Evolutionary conservation across 2,888 invertebrate species (phyloP).

Genomic region (Acleris holmiana): DNA sequence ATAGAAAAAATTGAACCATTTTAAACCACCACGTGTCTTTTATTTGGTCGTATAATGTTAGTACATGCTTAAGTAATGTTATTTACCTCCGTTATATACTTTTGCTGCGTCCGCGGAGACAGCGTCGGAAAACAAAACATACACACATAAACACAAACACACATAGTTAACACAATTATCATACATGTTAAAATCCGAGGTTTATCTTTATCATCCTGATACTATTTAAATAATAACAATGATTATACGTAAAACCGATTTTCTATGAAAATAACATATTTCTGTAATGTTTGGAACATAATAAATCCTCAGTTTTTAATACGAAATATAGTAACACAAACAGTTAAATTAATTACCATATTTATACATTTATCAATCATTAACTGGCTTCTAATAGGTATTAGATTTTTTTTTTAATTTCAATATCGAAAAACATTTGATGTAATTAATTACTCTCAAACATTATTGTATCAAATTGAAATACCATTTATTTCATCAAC

Average conservation of each 20-base stretch:
- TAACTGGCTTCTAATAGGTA: no score
- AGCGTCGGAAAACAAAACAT: slow-evolving; percentile 55
- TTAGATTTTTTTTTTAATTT: no score
- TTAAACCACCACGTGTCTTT: no score
- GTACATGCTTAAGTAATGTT: slow-evolving; percentile 27
- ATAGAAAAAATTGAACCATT: no score
- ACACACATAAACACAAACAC: slow-evolving; percentile 50
- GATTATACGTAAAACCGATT: not conserved
- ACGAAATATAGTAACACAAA: not conserved
- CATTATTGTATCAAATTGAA: no score
- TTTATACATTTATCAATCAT: no score
- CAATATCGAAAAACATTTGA: no score
- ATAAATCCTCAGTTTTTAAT: not conserved
- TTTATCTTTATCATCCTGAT: not conserved
- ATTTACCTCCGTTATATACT: slow-evolving; percentile 95
- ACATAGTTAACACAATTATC: slow-evolving; percentile 36
- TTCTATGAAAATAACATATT: no score
- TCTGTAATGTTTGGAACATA: not conserved
- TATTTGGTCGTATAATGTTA: not conserved
- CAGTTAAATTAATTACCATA: not conserved
- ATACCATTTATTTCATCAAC: no score
- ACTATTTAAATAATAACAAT: not conserved
- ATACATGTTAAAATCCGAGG: slow-evolving; percentile 8
- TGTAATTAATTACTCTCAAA: no score
- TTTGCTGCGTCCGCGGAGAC: slow-evolving; percentile 85